These are phyloP conservation scores for Porites lobata DNA, from an alignment of 92 coral and sea anemone genomes.

Conservation along the genomic window DNA sequence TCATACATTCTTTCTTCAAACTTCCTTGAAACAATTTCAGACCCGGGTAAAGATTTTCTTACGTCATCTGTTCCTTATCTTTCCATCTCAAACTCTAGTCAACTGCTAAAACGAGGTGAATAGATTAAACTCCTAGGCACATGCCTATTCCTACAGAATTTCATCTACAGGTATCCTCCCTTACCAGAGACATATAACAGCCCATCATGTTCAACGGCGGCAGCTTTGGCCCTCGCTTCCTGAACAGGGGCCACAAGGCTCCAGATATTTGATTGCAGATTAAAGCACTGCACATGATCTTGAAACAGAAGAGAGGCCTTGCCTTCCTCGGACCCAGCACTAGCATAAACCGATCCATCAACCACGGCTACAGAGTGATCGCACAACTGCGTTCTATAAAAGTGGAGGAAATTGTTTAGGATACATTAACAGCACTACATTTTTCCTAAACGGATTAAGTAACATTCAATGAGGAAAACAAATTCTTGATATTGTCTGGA, in stretches of 20 bases:
- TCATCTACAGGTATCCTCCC: neutral
- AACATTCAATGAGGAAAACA: neutral
- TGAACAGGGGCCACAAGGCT: conserved; percentile 71
- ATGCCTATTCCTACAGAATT: too few relatives aligned
- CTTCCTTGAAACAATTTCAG: too few relatives aligned
- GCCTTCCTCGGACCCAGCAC: conserved; percentile 92
- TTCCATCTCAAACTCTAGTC: too few relatives aligned
- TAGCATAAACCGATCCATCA: conserved; percentile 75
- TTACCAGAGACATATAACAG: conserved; percentile 79
- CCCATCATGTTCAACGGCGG: conserved; percentile 60
- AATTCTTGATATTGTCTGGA: neutral
- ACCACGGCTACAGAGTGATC: conserved; percentile 81
- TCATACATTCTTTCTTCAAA: too few relatives aligned
- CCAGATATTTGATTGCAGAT: conserved; percentile 78
- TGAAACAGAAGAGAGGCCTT: conserved; percentile 79
- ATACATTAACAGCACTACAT: neutral
- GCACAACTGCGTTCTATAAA: conserved; percentile 51
- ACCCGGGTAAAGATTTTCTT: too few relatives aligned
- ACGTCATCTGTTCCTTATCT: too few relatives aligned
- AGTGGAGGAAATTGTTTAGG: neutral
- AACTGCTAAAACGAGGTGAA: too few relatives aligned
- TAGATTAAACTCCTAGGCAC: too few relatives aligned
- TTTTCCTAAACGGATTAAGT: too few relatives aligned
- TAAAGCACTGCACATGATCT: conserved; percentile 80
- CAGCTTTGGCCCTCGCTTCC: conserved; percentile 82